Base-by-base conservation (phyloP, 2,888 invertebrate genomes). In the Drosophila diplacantha region DNA sequence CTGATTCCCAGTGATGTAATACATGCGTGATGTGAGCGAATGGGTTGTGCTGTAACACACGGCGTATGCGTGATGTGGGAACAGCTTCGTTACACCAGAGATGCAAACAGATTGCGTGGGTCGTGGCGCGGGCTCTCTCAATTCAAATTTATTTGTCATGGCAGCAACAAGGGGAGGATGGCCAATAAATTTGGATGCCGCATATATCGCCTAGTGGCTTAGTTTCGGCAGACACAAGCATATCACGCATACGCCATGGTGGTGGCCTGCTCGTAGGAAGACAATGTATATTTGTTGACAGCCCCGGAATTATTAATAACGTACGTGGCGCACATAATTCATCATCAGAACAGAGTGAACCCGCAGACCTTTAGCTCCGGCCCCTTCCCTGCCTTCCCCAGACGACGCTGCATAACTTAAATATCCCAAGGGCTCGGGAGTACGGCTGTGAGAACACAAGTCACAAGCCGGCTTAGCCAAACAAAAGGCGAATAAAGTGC, bases 231-330 rank as follows among this genome's bases (percentile, higher is more conserved):
- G 57, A 5, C 5, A 72, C 69, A 74, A 71, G 74, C 72, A 83
- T 83, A 81, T 78, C 81, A 83, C 83, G 83, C 75, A 80, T 83
- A 78, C 78, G 83, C 83, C 72, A 63, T 64, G 77, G 44, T 20
- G 44, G 29, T 61, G 61, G 43, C 50, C 50, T 35, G 43, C 55
- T 53, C 57, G 56, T 51, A 50, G 52, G 72, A 38, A 49, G 67
- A 71, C 72, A 77, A 74, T 78, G 85, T 81, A 75, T 83, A 75
- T 83, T 76, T 74, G 85, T 81, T 85, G 84, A 85, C 85, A 85
- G 78, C 75, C 84, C 74, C 73, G 80, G 76, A 85, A 85, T 85
- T 86, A 85, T 85, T 85, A 85, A 85, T 86, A 85, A 85, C 79
- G 83, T 83, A 81, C 81, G 81, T 84, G 81, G 81, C 69, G 65